Evolutionary conservation across 2,113 vertebrate genomes (phyloP).

Genomic region (Narcine bancroftii): DNA sequence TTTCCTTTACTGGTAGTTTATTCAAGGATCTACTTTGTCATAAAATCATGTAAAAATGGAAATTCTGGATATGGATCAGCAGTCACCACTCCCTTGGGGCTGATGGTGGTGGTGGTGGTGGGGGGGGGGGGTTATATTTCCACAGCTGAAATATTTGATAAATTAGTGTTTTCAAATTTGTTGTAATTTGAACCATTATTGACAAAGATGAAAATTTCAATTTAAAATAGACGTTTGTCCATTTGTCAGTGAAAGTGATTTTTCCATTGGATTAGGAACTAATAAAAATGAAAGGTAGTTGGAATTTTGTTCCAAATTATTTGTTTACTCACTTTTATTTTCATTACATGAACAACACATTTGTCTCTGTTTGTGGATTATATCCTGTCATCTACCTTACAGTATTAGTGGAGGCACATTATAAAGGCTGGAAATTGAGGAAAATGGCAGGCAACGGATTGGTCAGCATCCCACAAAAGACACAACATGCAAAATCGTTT

Average conservation of each 20-base stretch:
- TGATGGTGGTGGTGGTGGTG: too few relatives aligned
- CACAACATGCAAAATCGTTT: neutral
- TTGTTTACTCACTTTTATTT: neutral
- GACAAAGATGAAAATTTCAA: neutral
- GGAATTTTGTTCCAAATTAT: neutral
- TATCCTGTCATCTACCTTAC: neutral
- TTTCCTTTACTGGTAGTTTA: neutral
- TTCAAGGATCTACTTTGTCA: neutral
- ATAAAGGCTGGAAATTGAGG: neutral
- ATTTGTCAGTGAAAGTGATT: neutral
- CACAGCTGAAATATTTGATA: neutral
- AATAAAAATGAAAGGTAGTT: neutral
- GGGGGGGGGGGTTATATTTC: neutral
- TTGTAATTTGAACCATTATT: neutral
- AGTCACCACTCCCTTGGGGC: neutral
- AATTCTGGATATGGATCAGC: neutral
- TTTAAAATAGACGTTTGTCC: neutral
- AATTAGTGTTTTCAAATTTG: neutral
- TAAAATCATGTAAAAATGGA: neutral
- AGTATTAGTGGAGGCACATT: neutral
- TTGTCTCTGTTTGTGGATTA: neutral
- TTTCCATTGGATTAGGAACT: neutral
- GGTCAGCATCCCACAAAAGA: neutral
- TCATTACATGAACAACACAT: neutral
- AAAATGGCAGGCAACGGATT: neutral